Evolutionary conservation across 2,888 invertebrate species (phyloP).

Genomic region (Uloborus plumipes): DNA sequence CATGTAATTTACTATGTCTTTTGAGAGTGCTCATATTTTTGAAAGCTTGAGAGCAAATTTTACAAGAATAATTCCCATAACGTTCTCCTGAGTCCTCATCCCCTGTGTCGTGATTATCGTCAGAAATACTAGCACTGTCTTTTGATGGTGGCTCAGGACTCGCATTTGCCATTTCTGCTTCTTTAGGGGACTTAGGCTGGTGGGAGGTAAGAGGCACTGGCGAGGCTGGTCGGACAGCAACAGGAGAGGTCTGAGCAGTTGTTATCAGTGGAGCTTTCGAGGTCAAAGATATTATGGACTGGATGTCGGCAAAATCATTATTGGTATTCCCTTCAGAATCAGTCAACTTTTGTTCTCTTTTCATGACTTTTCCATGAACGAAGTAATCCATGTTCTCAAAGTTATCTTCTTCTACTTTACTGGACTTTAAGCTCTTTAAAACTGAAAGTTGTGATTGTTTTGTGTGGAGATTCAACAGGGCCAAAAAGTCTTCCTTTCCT

Average conservation of each 20-base stretch:
- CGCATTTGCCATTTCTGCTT: slow-evolving; percentile 56
- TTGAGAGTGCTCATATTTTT: slow-evolving; percentile 90
- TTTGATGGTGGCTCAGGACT: slow-evolving; percentile 59
- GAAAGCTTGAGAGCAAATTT: slow-evolving; percentile 88
- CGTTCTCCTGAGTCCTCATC: slow-evolving; percentile 21
- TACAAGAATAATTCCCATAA: slow-evolving; percentile 74
- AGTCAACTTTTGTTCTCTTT: slow-evolving; percentile 71
- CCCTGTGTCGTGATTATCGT: slow-evolving; percentile 37
- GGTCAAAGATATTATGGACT: slow-evolving; percentile 53
- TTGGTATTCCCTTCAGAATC: slow-evolving; percentile 18
- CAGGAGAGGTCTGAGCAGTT: slow-evolving; percentile 42
- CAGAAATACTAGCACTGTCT: slow-evolving; percentile 20
- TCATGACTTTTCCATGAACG: slow-evolving; percentile 64
- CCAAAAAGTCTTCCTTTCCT: slow-evolving; percentile 81
- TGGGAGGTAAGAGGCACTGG: slow-evolving; percentile 1
- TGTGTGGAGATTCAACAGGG: slow-evolving; percentile 77
- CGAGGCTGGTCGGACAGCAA: slow-evolving; percentile 39
- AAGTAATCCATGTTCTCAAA: slow-evolving; percentile 67
- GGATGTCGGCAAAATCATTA: slow-evolving; percentile 84
- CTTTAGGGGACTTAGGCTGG: slow-evolving; percentile 37
- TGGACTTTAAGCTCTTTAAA: slow-evolving; percentile 24
- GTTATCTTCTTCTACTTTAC: slow-evolving; percentile 61
- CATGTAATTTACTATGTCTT: slow-evolving; percentile 81
- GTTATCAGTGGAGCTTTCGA: slow-evolving; percentile 53
- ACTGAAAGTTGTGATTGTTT: slow-evolving; percentile 39